Evolutionary conservation across 2,797 vertebrate genomes (phyloP), one percentile per base, ranked within the genome.

Genomic region (Coilia nasus): DNA sequence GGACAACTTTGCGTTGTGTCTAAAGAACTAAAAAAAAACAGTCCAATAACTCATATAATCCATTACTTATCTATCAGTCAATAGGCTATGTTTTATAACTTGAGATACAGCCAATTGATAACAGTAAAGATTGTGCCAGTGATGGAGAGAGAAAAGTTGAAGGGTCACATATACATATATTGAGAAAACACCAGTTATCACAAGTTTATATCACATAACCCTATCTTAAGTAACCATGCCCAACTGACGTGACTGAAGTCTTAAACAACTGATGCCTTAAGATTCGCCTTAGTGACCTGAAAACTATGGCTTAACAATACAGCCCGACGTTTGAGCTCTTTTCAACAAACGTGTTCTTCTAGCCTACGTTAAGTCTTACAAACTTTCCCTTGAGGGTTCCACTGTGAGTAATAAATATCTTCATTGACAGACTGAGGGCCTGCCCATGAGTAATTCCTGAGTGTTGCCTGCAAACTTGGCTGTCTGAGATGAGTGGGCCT

Each of bases 231-330:
- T 41, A 78, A 78, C 71, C 71, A 1, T 15, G 71, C 19, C 31
- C 71, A 78, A 31, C 31, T 5, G 35, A 78, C 71, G 71, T 78
- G 71, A 78, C 71, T 64, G 10, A 25, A 25, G 60, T 64, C n/a
- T 64, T 64, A 17, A 64, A 64, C 25, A 64, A 64, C 60, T 11
- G 6, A 64, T 23, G 21, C 10, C 25, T 4, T 3, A 54, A 54
- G 50, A 54, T 10, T 14, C 9, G 9, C 7, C 50, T 14, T 54
- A 54, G 50, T 54, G 50, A 54, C 50, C 50, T 54, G 7, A 54
- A 3, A 54, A 54, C 1, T 1, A 54, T 41, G 35, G 35, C 35
- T 41, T 23, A 10, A 64, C 10, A 25, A 23, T 23, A 25, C 23
- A 64, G 5, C 7, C 10, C 21, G 60, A 64, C 21, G 60, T 10